A percentile compares a stretch with the other conserved stretches of the same genome.
Evolutionary conservation across 2,797 vertebrate genomes (phyloP).

Genomic region (Spizella passerina): DNA sequence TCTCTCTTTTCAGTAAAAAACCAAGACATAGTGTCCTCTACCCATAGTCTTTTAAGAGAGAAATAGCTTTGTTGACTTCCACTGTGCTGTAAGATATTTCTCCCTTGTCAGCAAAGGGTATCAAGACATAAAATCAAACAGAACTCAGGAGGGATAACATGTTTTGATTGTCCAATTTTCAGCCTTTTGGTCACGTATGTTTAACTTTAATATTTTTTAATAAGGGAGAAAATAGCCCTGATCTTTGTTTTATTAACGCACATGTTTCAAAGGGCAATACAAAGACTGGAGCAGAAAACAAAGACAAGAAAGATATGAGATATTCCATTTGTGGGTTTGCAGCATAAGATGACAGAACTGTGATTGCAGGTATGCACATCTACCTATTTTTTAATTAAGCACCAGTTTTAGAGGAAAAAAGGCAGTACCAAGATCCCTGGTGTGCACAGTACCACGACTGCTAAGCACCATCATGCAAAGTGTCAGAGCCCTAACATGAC

Average conservation of each 20-base stretch:
- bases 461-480: neutral
- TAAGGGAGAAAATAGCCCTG: neutral
- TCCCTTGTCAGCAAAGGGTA: neutral
- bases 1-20: constrained; percentile 16
- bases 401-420: neutral
- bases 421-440: neutral
- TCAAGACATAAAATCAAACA: neutral
- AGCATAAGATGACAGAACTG: neutral
- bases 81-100: neutral
- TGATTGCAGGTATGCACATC: neutral
- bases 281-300: neutral
- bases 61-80: neutral
- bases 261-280: neutral
- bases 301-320: neutral
- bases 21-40: neutral
- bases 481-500: constrained; percentile 2
- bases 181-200: neutral
- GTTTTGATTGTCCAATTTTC: neutral
- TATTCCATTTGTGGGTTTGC: neutral
- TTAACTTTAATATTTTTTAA: neutral
- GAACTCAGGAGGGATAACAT: neutral
- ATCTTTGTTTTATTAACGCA: neutral
- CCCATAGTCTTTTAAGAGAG: neutral
- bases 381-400: neutral
- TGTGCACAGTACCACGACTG: neutral